These are phyloP conservation scores for Passer montanus DNA, from an alignment of 2,113 vertebrate species.

Conservation along the genomic window DNA sequence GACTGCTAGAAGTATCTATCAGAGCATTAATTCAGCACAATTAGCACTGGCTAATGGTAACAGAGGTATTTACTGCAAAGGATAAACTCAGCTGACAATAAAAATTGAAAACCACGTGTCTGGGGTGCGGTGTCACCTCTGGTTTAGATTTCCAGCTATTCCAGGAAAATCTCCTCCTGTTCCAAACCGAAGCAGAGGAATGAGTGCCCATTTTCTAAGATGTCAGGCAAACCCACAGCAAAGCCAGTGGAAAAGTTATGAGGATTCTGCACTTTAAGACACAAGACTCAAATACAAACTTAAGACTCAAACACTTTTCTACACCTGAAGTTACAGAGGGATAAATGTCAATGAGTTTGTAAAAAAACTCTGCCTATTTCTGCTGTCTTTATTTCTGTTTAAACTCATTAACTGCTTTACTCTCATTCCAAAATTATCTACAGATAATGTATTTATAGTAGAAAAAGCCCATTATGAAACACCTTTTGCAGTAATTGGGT, in stretches of 20 bases:
- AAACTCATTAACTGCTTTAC: neutral
- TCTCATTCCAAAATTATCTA: neutral
- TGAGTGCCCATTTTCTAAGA: neutral
- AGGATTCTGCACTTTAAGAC: neutral
- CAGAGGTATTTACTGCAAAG: neutral
- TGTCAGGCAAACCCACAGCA: neutral
- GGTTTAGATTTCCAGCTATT: neutral
- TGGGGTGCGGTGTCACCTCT: neutral
- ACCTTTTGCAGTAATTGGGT: neutral
- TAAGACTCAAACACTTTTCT: neutral
- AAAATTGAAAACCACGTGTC: rapidly evolving
- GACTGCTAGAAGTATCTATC: neutral
- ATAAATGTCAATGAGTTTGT: neutral
- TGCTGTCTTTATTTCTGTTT: neutral
- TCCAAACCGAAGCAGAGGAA: neutral
- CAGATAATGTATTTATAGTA: neutral
- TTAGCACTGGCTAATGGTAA: neutral
- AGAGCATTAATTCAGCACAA: neutral
- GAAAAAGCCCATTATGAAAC: neutral
- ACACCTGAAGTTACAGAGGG: neutral
- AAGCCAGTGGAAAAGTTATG: neutral
- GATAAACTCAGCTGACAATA: neutral
- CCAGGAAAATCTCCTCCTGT: neutral
- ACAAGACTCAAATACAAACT: rapidly evolving
- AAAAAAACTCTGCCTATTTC: neutral